Base-by-base conservation (phyloP, 2,797 vertebrate genomes). In the Anisognathus igniventris region DNA sequence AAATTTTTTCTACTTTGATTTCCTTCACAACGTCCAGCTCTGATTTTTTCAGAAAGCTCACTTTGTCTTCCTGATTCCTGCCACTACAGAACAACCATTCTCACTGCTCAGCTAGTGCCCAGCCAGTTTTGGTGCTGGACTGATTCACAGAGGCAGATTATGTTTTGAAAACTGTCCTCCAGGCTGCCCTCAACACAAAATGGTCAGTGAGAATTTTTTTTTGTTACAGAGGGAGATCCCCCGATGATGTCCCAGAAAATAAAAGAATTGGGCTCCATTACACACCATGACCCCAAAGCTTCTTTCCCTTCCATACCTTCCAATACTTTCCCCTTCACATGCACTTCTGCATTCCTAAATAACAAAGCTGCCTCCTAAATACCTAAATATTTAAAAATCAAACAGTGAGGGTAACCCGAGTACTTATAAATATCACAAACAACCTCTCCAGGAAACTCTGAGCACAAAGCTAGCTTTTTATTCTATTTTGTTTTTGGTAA, bases 401-500 rank as follows among this genome's bases (percentile, higher is more conserved):
- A 92, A 88, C 19, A 92, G 44, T 33, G 33, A 92, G 66, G 31
- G 39, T 40, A 92, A 86, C 66, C 42, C 44, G 70, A 88, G 27
- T 56, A 92, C 85, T 95, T 90, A 68, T 21, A 95, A 95, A 90
- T 72, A 92, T 89, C 94, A 88, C 70, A 83, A 77, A 39, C 78
- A 91, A 94, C 23, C 19, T 84, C 90, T 57, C 64, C 37, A 74
- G 61, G 83, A 85, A 94, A 86, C 54, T 74, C 65, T 12, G 33
- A 91, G 62, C 44, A 91, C 72, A 88, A 92, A 94, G 70, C 31
- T 50, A 90, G 76, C 58, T 78, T 81, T 90, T 86, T 88, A 90
- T 75, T 78, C 82, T 75, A 30, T 80, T 91, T 77, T 45, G 40
- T 44, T 79, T 72, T 78, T 65, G 51, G 94, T 72, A 86, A 92